Evolutionary conservation across 2,113 vertebrate species (phyloP), one percentile per base, ranked within the genome.

Genomic region (Rynchops niger): DNA sequence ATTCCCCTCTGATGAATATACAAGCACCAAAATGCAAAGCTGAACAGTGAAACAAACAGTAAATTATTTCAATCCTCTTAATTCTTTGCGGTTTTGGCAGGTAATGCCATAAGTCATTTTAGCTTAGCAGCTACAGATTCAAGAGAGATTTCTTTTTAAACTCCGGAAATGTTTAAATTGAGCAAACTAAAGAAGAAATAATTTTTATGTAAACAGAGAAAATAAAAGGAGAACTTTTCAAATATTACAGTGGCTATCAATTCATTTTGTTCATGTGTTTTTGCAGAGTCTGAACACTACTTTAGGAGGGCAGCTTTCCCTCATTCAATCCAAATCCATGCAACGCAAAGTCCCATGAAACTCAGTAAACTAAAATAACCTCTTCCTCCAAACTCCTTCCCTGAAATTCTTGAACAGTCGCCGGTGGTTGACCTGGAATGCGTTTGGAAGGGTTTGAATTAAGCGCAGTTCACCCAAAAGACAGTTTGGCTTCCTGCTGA

Each of bases 311-410:
- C n/a, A 63, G 32, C 42, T 71, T 91, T 45, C 53, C 27, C 58
- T 52, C 19, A 36, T 23, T 72, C 56, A 40, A 70, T 58, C 18
- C 53, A 89, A 82, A 82, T 49, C 32, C 71, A 87, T 16, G 36
- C 69, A 84, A 56, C 26, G 27, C 59, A 65, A 88, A 85, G 53
- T 56, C 79, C 72, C 78, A 66, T 18, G 84, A 77, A 96, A 30
- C 29, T 52, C 67, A 36, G 66, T 89, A 96, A 96, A 97, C 94
- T 93, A 61, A 93, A 95, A 93, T 95, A 90, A 95, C 90, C 66
- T 93, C 58, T 87, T 61, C 66, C 87, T 93, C 83, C 91, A 47
- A 93, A 76, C 30, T 82, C 34, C 49, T 76, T 90, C 82, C 63
- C 94, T 22, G 4, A 11, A 93, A 96, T 96, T 96, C 89, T 93